phyloP scores from a whole-genome alignment of 1,140 invertebrate species.

The Hestina assimilis region DNA sequence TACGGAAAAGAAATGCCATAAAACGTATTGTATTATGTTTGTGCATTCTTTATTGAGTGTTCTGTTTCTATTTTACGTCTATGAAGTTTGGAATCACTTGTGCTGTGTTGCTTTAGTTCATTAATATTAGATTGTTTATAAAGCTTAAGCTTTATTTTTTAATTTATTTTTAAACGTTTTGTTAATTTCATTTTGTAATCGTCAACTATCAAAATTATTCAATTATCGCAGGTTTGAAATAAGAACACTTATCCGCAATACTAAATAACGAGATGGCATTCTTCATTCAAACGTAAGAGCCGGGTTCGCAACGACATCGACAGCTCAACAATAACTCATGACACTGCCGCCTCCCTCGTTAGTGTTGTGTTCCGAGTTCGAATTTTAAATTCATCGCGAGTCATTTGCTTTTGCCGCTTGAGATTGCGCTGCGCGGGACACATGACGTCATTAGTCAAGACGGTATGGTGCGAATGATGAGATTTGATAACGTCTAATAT shows the following conservation, averaged over 20 bases:
- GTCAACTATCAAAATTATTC: too few species aligned
- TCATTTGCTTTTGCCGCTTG: constrained; percentile 65
- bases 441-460: constrained; percentile 73
- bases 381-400: constrained; percentile 76
- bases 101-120: not conserved
- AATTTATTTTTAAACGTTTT: not conserved
- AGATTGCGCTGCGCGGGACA: constrained; percentile 70
- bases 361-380: constrained; percentile 56
- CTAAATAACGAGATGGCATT: not conserved
- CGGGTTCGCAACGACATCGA: constrained; percentile 27
- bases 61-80: constrained; percentile 12
- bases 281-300: constrained; percentile 5
- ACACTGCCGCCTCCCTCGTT: constrained; percentile 65
- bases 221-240: not conserved
- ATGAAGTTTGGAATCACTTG: constrained; percentile 9
- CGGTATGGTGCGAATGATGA: constrained; percentile 10
- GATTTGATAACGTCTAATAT: constrained; percentile 42
- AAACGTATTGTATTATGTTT: constrained; percentile 18
- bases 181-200: too few species aligned
- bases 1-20: constrained; percentile 18
- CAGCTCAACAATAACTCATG: constrained; percentile 51
- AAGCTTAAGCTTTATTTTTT: not conserved
- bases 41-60: constrained; percentile 17
- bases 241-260: not conserved
- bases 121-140: constrained; percentile 1